Evolutionary conservation across 2,113 vertebrate genomes (phyloP), one percentile per base, ranked within the genome.

Genomic region (Plestiodon gilberti): DNA sequence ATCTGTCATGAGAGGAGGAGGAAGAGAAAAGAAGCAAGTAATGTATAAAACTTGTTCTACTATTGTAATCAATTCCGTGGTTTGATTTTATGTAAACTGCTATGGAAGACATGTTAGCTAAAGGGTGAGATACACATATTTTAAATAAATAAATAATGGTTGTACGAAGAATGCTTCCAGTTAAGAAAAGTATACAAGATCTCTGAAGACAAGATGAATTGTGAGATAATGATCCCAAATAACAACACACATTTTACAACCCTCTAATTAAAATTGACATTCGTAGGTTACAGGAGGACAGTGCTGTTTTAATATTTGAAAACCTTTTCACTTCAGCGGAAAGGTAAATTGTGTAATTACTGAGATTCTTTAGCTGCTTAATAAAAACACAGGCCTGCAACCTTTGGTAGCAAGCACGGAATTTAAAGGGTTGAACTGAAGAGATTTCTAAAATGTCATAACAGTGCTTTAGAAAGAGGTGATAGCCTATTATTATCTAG

Each of bases 401-500:
- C 93, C 94, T 94, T 94, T 95, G 95, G 86, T 90, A 92, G 79
- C 87, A 88, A 89, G 88, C 91, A 61, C 91, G 91, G 94, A 97
- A 98, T 97, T 96, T 95, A 92, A 91, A 86, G 86, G 95, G 93
- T 94, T 95, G 95, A 96, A 91, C 93, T 96, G 95, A 94, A 97
- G 97, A 93, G 96, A 94, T 94, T 97, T 97, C 93, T 95, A 94
- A 98, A 98, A 97, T 97, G 96, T 97, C 96, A 97, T 94, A 95
- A 95, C 87, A 91, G 93, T 93, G 96, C 95, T 91, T 91, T 95
- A 94, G 93, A 94, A 95, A 91, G 94, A 91, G 94, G 90, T 97
- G 95, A 98, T 97, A 95, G 94, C 97, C 96, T 96, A 96, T 98
- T 98, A 98, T 98, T 95, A 92, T 90, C 35, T 83, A 92, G 92